These are phyloP conservation scores for Pristionchus mayeri DNA, from an alignment of 2,888 invertebrate genomes.

Conservation along the genomic window DNA sequence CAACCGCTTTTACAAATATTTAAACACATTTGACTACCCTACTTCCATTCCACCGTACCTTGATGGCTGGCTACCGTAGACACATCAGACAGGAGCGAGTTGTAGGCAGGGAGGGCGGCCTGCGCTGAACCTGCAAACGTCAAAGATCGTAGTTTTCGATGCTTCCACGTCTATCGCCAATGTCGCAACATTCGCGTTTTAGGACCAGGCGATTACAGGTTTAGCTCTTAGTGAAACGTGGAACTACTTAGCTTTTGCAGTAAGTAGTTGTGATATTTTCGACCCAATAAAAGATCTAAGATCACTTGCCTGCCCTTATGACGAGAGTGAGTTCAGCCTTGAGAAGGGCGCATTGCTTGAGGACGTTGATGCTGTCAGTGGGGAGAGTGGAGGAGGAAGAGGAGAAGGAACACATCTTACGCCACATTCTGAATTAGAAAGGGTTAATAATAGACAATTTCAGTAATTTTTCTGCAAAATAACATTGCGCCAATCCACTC, in stretches of 20 bases:
- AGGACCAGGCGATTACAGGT: no score
- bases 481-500: no score
- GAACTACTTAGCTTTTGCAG: no score
- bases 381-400: conserved; percentile 51
- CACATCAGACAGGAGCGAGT: conserved; percentile 58
- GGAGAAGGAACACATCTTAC: conserved; percentile 68
- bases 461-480: not conserved
- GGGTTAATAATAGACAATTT: not conserved
- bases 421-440: conserved; percentile 66
- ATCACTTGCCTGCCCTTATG: conserved; percentile 42
- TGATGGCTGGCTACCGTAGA: conserved; percentile 51
- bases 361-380: conserved; percentile 15
- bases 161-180: no score
- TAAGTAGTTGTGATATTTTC: no score
- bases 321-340: conserved; percentile 44
- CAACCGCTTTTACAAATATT: no score
- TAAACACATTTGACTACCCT: not conserved
- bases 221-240: no score
- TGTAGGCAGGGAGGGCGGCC: conserved; percentile 58
- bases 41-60: not conserved
- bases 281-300: conserved; percentile 43
- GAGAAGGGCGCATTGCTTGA: conserved; percentile 43
- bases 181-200: no score
- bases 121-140: conserved; percentile 47
- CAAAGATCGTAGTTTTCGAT: conserved; percentile 28